phyloP scores from a whole-genome alignment of 1,140 invertebrate genomes.

The Bombus soroeensis region DNA sequence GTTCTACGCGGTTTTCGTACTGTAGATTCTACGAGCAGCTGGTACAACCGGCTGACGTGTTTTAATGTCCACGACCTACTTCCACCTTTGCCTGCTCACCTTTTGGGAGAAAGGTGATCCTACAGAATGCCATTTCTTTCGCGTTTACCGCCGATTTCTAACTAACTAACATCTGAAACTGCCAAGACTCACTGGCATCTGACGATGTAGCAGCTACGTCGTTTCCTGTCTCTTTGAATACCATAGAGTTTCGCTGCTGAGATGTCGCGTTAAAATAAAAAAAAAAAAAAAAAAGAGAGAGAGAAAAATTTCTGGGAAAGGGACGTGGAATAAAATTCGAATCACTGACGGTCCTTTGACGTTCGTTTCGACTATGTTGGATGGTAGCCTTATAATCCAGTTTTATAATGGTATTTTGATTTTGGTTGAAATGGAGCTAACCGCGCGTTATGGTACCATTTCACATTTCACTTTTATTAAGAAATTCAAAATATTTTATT shows the following conservation, averaged over 20 bases:
- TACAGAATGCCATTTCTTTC: conserved; percentile 38
- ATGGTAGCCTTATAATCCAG: background rate
- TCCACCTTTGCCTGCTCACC: conserved; percentile 8
- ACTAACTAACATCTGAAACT: conserved; percentile 44
- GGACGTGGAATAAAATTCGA: background rate
- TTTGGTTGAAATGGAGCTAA: background rate
- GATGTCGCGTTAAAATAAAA: too few relatives aligned
- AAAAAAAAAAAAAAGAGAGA: too few relatives aligned
- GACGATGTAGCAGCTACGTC: background rate
- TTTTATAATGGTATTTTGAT: background rate
- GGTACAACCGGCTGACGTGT: conserved; percentile 40
- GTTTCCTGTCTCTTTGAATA: background rate
- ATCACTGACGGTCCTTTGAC: background rate
- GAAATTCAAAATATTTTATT: background rate
- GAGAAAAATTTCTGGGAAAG: background rate
- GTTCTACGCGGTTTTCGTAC: conserved; percentile 34
- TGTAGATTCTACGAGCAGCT: background rate
- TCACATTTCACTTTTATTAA: background rate
- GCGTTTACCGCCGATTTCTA: conserved; percentile 46
- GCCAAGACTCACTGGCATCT: background rate
- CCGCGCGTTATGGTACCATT: too few relatives aligned
- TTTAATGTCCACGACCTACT: conserved; percentile 63
- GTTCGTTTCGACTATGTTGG: background rate
- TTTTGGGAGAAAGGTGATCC: conserved; percentile 47
- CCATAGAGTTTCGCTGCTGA: background rate